A percentile compares a stretch with the other conserved stretches of the same genome.
Evolutionary conservation across 2,113 vertebrate species (phyloP).

Genomic region (Mesitornis unicolor): DNA sequence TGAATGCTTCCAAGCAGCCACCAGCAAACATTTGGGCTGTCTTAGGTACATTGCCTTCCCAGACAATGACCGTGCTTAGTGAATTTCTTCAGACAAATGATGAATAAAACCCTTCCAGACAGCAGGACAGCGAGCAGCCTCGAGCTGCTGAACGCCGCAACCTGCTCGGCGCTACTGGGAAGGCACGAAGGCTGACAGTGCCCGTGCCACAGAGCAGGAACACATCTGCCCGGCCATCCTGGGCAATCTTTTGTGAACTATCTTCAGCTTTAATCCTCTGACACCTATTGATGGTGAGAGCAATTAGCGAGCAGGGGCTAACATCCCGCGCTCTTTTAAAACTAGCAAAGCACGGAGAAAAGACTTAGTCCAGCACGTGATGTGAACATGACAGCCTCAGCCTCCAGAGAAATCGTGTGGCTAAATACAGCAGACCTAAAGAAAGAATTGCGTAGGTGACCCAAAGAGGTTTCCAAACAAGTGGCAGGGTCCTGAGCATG

Average conservation of each 20-base stretch:
- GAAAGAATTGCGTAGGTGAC: not conserved
- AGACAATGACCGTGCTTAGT: accelerated
- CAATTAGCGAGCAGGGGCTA: not conserved
- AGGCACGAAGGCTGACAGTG: not conserved
- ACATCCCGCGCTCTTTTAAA: not conserved
- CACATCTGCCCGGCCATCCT: not conserved
- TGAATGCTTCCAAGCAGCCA: accelerated
- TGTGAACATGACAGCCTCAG: not conserved
- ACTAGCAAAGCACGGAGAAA: not conserved
- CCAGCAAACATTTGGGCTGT: accelerated
- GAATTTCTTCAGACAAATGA: not conserved
- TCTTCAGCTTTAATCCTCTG: conserved; percentile 9
- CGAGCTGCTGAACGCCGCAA: not conserved
- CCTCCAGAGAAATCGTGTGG: not conserved
- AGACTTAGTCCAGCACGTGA: not conserved
- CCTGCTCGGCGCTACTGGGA: not conserved
- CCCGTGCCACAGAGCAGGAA: accelerated
- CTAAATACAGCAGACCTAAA: not conserved
- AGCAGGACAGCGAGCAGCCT: not conserved
- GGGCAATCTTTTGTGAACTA: not conserved
- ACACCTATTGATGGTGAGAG: not conserved
- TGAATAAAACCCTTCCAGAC: not conserved
- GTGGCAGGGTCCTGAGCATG: not conserved
- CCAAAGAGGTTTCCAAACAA: not conserved
- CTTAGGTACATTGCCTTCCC: accelerated